Evolutionary conservation across 1,140 invertebrate species (phyloP).

Genomic region (Macrobrachium rosenbergii): DNA sequence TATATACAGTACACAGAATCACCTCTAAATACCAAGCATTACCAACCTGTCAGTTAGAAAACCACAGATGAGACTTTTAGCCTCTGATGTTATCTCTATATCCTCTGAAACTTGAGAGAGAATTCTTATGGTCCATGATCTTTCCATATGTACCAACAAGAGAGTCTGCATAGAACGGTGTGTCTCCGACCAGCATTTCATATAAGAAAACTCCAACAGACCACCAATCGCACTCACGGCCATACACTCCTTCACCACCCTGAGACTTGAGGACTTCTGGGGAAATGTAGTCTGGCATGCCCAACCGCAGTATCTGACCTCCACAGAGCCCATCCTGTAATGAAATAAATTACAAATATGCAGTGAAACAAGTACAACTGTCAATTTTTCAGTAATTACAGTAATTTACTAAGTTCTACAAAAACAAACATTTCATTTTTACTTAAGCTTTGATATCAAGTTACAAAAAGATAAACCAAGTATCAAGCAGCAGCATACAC

Average conservation of each 20-base stretch:
- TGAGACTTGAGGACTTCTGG: conserved; percentile 98
- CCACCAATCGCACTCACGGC: conserved; percentile 99
- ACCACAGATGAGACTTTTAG: conserved; percentile 92
- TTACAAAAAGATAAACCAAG: no score
- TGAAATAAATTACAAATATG: background rate
- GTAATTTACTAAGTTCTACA: no score
- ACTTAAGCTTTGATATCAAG: no score
- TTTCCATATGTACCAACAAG: conserved; percentile 98
- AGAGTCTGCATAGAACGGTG: conserved; percentile 98
- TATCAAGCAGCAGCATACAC: no score
- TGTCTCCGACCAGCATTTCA: conserved; percentile 99
- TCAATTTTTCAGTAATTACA: no score
- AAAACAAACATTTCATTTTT: no score
- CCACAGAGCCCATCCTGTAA: conserved; percentile 89
- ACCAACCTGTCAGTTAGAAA: conserved; percentile 89
- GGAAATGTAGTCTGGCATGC: conserved; percentile 99
- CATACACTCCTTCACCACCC: conserved; percentile 94
- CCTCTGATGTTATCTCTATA: conserved; percentile 90
- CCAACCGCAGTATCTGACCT: conserved; percentile 97
- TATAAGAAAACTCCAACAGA: conserved; percentile 98
- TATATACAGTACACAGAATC: no score
- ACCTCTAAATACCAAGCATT: no score
- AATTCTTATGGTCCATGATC: conserved; percentile 99
- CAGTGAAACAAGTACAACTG: no score
- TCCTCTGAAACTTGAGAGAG: conserved; percentile 95